Percentiles rank a stretch among this genome's conserved stretches.
Conservation (phyloP, 2,113 vertebrate species). For the Tachycineta bicolor region DNA sequence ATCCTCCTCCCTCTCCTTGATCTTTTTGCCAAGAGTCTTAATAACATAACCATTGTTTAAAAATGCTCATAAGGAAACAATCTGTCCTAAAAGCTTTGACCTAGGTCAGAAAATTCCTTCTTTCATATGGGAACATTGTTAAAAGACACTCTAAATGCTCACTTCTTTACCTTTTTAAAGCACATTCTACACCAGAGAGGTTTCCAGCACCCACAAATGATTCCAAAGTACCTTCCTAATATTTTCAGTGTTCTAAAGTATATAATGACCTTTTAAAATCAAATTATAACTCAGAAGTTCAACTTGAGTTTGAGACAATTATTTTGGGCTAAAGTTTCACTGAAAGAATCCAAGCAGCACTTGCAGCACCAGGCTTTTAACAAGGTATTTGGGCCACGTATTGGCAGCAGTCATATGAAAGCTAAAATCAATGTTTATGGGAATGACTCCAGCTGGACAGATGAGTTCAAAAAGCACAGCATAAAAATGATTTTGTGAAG, state of each 20-base stretch:
- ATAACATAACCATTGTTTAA: slow-evolving; percentile 63
- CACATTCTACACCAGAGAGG: not conserved
- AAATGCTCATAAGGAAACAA: slow-evolving; percentile 64
- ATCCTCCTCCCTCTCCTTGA: not conserved
- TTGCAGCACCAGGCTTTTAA: not conserved
- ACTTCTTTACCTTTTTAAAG: not conserved
- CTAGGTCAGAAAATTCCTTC: slow-evolving; percentile 49
- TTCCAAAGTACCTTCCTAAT: not conserved
- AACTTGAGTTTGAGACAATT: not conserved
- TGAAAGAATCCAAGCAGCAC: not conserved
- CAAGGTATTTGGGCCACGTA: not conserved
- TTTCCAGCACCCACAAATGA: not conserved
- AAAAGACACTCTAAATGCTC: not conserved
- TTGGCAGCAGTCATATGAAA: not conserved
- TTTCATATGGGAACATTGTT: not conserved
- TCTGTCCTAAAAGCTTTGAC: slow-evolving; percentile 62
- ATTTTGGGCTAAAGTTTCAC: not conserved
- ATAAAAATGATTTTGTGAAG: not conserved
- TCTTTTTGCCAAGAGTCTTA: slow-evolving; percentile 52
- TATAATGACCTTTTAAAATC: not conserved
- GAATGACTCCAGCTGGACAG: not conserved
- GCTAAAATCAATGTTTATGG: not conserved
- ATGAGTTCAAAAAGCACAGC: not conserved
- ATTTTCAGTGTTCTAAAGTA: not conserved
- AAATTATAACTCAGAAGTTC: not conserved